Evolutionary conservation across 2,113 vertebrate species (phyloP).

Genomic region (Entelurus aequoreus): DNA sequence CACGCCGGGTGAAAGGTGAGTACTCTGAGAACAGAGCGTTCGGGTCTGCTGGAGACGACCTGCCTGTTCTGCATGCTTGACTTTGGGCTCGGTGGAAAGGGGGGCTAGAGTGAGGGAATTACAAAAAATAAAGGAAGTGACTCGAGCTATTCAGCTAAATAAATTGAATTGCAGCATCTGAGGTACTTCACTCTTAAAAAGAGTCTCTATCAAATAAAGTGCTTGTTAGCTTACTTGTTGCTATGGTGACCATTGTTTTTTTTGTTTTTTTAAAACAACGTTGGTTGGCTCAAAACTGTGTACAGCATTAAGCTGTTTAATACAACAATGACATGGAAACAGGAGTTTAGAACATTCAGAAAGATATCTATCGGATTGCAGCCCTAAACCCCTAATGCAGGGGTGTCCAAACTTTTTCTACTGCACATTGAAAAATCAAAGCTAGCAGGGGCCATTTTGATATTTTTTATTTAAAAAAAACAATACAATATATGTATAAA

Average conservation of each 20-base stretch:
- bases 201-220: too few relatives aligned
- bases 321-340: too few relatives aligned
- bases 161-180: background rate
- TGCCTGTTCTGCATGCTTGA: conserved; percentile 69
- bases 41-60: conserved; percentile 62
- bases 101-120: conserved; percentile 18
- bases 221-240: background rate
- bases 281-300: too few relatives aligned
- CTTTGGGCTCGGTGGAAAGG: conserved; percentile 45
- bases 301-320: too few relatives aligned
- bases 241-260: background rate
- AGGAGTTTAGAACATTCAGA: too few relatives aligned
- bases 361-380: too few relatives aligned
- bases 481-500: too few relatives aligned
- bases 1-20: conserved; percentile 70
- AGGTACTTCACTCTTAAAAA: background rate
- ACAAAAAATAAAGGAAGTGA: conserved; percentile 34
- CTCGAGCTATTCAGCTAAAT: conserved; percentile 19
- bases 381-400: too few relatives aligned
- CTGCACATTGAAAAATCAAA: too few relatives aligned
- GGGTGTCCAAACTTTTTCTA: too few relatives aligned
- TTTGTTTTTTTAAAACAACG: background rate
- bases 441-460: too few relatives aligned
- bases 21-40: conserved; percentile 71
- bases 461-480: too few relatives aligned